Evolutionary conservation across 2,113 vertebrate genomes (phyloP).

Genomic region (Chlamydotis undulata): DNA sequence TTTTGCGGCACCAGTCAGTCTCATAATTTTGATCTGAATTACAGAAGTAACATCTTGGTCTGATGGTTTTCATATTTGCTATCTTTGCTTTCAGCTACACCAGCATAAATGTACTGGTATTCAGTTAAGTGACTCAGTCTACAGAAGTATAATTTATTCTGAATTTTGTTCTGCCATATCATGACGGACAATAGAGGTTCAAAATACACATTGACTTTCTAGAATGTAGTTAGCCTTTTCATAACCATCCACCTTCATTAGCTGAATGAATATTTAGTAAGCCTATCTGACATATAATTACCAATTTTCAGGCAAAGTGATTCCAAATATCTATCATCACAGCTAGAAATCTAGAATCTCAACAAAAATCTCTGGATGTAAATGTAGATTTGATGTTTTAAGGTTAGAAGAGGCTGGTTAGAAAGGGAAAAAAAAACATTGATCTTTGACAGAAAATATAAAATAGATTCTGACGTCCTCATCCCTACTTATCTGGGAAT

Average conservation of each 20-base stretch:
- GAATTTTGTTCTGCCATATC: background rate
- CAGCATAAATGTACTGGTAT: background rate
- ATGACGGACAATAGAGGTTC: background rate
- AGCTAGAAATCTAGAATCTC: background rate
- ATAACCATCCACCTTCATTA: background rate
- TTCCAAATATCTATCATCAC: background rate
- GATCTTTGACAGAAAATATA: background rate
- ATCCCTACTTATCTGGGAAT: background rate
- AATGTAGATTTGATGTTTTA: background rate
- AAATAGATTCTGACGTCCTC: background rate
- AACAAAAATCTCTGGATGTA: background rate
- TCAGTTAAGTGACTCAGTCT: background rate
- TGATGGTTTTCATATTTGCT: background rate
- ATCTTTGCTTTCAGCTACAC: background rate
- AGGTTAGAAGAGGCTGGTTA: background rate
- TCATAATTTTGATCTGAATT: background rate
- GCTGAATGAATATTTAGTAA: background rate
- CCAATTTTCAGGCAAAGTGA: background rate
- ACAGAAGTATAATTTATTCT: background rate
- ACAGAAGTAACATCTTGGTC: background rate
- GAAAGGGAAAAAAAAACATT: background rate
- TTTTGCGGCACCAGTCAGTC: background rate
- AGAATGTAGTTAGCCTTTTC: background rate
- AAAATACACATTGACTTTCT: background rate
- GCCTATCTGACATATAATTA: background rate